Base-by-base conservation (phyloP, 2,797 vertebrate species). In the Sus cebifrons region DNA sequence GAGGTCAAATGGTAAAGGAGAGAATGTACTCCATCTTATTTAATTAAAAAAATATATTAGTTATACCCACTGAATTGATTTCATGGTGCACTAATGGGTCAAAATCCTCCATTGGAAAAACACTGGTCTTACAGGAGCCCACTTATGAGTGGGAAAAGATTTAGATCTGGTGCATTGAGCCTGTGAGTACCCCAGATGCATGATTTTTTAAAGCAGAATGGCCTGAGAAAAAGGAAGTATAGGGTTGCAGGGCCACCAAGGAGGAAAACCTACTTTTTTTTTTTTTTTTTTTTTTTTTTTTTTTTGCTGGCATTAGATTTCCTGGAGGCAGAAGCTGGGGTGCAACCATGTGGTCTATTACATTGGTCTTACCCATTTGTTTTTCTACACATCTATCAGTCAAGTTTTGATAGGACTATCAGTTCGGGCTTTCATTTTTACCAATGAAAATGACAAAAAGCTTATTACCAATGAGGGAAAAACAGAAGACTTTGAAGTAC, bases 191-290 rank as follows among this genome's bases (percentile, higher is more conserved):
- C 65, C 32, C 20, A 82, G 49, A 94, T 65, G 36, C 49, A 3
- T 85, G 52, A 70, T 83, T 95, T 94, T 91, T 96, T 54, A 78
- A 96, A 95, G 29, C 93, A 92, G 20, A 40, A 65, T 94, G 36
- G 36, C 67, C 90, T 44, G 73, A 96, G 89, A 97, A 97, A 93
- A 56, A 95, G 96, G 75, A 96, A 96, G 77, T 92, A 23, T 67
- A 82, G 27, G 20, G 25, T 65, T 95, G 64, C 20, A 44, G 44
- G 54, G 27, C 75, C 85, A 89, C 82, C 65, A 71, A 86, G 44
- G 64, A 96, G 74, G 25, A 85, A 97, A 96, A 60, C 17, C 27
- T 78, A 21, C 21, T 8, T 94, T 89, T 91, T 96, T 83, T 86
- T 54, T 32, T 32, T 96, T 83, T 86, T 54, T 32, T 32, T 54